phyloP scores from a whole-genome alignment of 2,797 vertebrate genomes.

The Squalus acanthias region DNA sequence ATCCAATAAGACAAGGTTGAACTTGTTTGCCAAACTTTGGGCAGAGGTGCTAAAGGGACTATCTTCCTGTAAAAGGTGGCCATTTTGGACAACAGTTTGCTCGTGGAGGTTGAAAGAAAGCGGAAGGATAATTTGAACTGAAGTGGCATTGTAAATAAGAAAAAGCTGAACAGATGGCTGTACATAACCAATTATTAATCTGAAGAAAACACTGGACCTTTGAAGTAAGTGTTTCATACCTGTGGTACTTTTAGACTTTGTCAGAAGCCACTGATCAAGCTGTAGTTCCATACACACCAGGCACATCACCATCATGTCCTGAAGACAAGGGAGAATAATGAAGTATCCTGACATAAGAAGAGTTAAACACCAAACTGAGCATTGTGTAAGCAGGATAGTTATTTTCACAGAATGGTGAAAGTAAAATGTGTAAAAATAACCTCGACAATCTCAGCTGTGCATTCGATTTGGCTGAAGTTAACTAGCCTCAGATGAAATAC shows the following conservation, averaged over 20 bases:
- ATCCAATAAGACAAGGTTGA: background rate
- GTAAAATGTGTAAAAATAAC: background rate
- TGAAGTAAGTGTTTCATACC: conserved; percentile 57
- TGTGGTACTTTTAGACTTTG: conserved; percentile 72
- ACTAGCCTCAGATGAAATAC: background rate
- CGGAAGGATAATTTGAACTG: background rate
- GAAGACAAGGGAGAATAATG: conserved; percentile 39
- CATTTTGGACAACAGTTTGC: background rate
- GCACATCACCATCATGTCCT: conserved; percentile 94
- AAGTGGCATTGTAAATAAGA: background rate
- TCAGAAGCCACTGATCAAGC: conserved; percentile 84
- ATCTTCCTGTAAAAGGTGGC: background rate
- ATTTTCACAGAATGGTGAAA: background rate
- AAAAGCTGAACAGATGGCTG: background rate
- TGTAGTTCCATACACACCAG: conserved; percentile 93
- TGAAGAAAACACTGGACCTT: conserved; percentile 22
- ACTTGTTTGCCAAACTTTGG: background rate
- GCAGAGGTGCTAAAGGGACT: background rate
- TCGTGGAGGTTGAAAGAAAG: background rate
- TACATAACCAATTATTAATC: conserved; percentile 16
- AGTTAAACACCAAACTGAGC: background rate
- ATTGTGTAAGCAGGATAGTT: background rate
- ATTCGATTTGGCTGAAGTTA: background rate
- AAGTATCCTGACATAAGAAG: background rate
- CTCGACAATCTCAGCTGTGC: background rate